Conservation (phyloP, 2,113 vertebrate species). For the Lota lota region DNA sequence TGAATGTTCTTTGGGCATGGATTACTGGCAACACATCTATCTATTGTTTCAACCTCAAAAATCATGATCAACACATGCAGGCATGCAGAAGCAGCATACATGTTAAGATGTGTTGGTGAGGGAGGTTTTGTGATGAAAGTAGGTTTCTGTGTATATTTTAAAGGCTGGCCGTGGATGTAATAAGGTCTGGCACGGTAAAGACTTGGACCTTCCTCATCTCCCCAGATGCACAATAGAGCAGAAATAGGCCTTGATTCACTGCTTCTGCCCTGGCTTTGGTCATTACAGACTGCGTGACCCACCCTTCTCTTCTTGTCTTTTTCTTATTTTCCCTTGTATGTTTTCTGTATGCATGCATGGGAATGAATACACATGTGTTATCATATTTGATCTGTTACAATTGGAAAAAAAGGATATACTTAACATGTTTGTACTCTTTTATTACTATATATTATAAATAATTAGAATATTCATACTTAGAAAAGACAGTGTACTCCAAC, state of each 20-base stretch:
- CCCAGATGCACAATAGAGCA: constrained; percentile 47
- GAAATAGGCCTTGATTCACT: constrained; percentile 31
- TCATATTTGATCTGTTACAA: constrained; percentile 45
- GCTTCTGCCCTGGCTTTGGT: constrained; percentile 34
- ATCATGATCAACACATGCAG: constrained; percentile 17
- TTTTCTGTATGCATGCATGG: not conserved
- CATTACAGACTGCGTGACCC: constrained; percentile 37
- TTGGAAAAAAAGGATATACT: constrained; percentile 35
- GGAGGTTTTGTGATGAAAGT: constrained; percentile 64
- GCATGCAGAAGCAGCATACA: constrained; percentile 44
- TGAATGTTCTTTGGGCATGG: constrained; percentile 11
- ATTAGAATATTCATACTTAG: constrained; percentile 85
- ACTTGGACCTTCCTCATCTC: constrained; percentile 57
- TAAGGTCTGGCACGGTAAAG: constrained; percentile 66
- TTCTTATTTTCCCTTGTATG: not conserved
- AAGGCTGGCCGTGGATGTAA: constrained; percentile 68
- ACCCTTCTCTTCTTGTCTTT: constrained; percentile 13
- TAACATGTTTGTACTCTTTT: constrained; percentile 64
- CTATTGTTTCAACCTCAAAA: not conserved
- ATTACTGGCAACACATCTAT: too few relatives aligned
- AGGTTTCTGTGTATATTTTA: constrained; percentile 73
- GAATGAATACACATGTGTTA: constrained; percentile 70
- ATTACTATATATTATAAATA: constrained; percentile 88
- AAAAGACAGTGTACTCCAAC: constrained; percentile 82
- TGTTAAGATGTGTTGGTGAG: constrained; percentile 48